Conservation (phyloP, 2,888 invertebrate genomes). For the Phaonia tiefii region DNA sequence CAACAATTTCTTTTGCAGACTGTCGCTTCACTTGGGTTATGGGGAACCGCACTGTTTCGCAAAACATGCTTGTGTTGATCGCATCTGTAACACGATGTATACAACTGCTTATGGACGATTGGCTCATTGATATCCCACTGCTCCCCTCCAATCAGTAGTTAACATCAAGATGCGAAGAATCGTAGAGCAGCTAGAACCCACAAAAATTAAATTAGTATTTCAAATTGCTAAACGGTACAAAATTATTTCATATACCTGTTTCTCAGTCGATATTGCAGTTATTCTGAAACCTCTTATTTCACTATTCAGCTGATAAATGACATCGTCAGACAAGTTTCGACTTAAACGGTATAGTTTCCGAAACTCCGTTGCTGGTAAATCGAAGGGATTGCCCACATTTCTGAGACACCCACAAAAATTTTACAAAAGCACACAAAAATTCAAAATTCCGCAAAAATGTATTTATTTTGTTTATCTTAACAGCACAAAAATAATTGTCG, state of each 20-base stretch:
- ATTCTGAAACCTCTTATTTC: conserved; percentile 9
- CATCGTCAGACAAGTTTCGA: neutral
- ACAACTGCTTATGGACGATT: conserved; percentile 27
- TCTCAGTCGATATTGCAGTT: neutral
- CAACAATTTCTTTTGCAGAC: too few relatives aligned
- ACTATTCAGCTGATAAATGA: neutral
- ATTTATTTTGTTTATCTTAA: too few relatives aligned
- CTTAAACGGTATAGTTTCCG: too few relatives aligned
- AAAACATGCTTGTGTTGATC: conserved; percentile 7
- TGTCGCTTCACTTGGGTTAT: conserved; percentile 16
- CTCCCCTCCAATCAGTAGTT: conserved; percentile 25
- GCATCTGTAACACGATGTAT: conserved; percentile 24
- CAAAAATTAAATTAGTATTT: neutral
- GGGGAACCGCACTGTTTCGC: conserved; percentile 9
- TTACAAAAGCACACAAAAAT: too few relatives aligned
- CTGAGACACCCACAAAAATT: too few relatives aligned
- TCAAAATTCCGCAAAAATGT: too few relatives aligned
- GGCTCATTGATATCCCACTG: conserved; percentile 35
- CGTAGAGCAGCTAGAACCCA: neutral
- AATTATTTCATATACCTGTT: neutral
- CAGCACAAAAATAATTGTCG: too few relatives aligned
- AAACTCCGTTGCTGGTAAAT: too few relatives aligned
- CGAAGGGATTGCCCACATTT: too few relatives aligned
- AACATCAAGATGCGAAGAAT: conserved; percentile 23
- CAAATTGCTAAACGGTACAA: neutral